Evolutionary conservation across 2,113 vertebrate genomes (phyloP).

Genomic region (Morone saxatilis): DNA sequence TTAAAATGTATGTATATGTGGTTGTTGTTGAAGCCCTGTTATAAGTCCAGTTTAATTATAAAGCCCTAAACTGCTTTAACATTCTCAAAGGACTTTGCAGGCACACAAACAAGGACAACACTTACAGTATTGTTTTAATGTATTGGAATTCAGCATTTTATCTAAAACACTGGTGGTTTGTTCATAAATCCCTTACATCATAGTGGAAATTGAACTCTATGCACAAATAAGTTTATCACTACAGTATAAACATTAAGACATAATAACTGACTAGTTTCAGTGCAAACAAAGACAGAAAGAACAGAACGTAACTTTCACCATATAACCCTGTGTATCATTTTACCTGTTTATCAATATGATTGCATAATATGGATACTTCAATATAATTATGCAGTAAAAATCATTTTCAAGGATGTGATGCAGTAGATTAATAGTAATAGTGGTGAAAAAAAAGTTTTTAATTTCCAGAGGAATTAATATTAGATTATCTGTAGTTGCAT

Average conservation of each 20-base stretch:
- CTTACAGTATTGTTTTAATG: background rate
- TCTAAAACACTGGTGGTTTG: background rate
- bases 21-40: background rate
- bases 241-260: background rate
- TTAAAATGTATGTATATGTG: background rate
- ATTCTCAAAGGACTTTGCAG: background rate
- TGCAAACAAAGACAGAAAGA: background rate
- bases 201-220: background rate
- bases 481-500: background rate
- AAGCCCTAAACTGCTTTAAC: background rate
- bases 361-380: background rate
- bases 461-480: too few species aligned
- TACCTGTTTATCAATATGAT: too few species aligned
- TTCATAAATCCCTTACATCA: background rate
- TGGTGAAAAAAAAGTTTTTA: too few species aligned
- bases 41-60: background rate
- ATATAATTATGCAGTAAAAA: background rate
- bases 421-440: background rate
- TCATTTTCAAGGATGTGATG: background rate
- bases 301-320: background rate
- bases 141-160: background rate
- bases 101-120: background rate
- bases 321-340: background rate
- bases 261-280: background rate
- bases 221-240: background rate